Percentiles rank a stretch among this genome's conserved stretches.
Evolutionary conservation across 2,797 vertebrate species (phyloP).

Genomic region (Spatula clypeata): DNA sequence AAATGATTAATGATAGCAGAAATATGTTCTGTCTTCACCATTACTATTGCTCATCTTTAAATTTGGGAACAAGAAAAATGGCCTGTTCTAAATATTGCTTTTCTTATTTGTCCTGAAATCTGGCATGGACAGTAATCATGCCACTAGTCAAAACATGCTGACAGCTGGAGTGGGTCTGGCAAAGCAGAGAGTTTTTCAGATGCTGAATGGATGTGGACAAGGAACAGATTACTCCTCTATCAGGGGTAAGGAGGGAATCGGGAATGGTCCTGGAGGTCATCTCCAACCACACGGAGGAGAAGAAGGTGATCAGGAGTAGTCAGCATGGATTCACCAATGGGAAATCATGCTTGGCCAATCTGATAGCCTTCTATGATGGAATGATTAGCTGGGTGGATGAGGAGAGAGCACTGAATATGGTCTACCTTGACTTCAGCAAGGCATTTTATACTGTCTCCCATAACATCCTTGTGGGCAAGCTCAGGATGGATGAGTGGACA

Average conservation of each 20-base stretch:
- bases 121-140: rapidly evolving
- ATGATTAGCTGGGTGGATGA: too few relatives aligned
- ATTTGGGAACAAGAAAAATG: background rate
- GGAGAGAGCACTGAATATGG: too few relatives aligned
- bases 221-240: background rate
- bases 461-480: too few relatives aligned
- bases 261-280: background rate
- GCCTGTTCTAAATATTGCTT: background rate
- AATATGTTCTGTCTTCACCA: background rate
- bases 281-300: too few relatives aligned
- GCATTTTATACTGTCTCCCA: too few relatives aligned
- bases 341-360: too few relatives aligned
- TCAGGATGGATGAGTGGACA: too few relatives aligned
- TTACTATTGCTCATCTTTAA: background rate
- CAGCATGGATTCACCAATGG: too few relatives aligned
- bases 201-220: background rate
- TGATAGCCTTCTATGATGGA: too few relatives aligned
- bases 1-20: background rate
- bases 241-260: background rate
- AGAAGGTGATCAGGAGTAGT: too few relatives aligned
- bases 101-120: background rate
- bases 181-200: background rate
- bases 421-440: too few relatives aligned
- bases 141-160: background rate
- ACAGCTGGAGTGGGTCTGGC: background rate